phyloP scores from a whole-genome alignment of 2,888 invertebrate genomes.

The Odontocolon sp. region DNA sequence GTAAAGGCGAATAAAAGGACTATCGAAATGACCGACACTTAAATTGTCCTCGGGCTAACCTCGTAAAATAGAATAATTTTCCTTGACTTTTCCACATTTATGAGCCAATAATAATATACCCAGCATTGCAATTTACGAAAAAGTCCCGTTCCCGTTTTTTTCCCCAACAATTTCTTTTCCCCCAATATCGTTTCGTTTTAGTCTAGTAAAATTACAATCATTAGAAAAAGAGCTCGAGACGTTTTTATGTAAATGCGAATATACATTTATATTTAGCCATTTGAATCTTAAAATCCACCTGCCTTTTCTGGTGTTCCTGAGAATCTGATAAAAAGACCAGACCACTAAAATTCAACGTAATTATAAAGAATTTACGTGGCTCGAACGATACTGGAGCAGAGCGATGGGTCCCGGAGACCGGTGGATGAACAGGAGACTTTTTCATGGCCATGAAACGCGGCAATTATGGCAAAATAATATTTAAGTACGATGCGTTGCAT shows the following conservation, averaged over 20 bases:
- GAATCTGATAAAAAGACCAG: conserved; percentile 23
- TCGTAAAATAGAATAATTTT: conserved; percentile 38
- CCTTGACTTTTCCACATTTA: conserved; percentile 43
- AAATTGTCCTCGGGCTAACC: neutral
- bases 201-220: neutral
- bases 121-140: neutral
- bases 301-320: neutral
- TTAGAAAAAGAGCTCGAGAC: neutral
- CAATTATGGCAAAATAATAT: conserved; percentile 58
- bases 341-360: conserved; percentile 41
- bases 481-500: conserved; percentile 30
- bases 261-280: conserved; percentile 6
- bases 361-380: conserved; percentile 53
- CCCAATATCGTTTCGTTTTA: neutral
- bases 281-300: conserved; percentile 35
- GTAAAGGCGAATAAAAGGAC: conserved; percentile 23
- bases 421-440: conserved; percentile 23
- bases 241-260: neutral
- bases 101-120: conserved; percentile 16
- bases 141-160: conserved; percentile 8
- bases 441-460: conserved; percentile 41
- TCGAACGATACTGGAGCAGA: conserved; percentile 32
- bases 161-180: neutral
- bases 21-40: conserved; percentile 34
- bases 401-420: conserved; percentile 6